Conservation (phyloP, 1,140 invertebrate species). For the Onthophagus taurus region DNA sequence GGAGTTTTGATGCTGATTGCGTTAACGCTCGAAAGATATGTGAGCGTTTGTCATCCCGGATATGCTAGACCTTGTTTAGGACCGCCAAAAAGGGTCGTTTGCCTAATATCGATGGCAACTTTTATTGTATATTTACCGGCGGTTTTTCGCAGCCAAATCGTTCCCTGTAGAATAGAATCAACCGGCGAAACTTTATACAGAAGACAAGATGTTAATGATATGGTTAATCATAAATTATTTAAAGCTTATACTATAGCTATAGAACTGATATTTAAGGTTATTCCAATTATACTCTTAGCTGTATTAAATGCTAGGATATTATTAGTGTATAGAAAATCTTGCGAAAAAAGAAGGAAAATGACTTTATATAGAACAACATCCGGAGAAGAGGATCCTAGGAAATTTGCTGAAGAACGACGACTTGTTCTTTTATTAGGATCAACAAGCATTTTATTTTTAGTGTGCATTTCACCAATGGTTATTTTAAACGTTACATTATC, state of each 20-base stretch:
- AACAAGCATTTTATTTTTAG: constrained; percentile 62
- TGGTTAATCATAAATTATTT: constrained; percentile 34
- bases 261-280: constrained; percentile 56
- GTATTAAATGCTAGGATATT: constrained; percentile 61
- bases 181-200: constrained; percentile 44
- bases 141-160: constrained; percentile 44
- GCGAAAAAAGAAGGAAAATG: constrained; percentile 54
- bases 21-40: constrained; percentile 68
- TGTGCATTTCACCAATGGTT: constrained; percentile 68
- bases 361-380: constrained; percentile 46
- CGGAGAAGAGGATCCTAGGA: constrained; percentile 50
- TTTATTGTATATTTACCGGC: constrained; percentile 56
- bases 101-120: constrained; percentile 50
- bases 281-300: constrained; percentile 56
- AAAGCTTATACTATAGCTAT: constrained; percentile 53
- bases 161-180: constrained; percentile 42
- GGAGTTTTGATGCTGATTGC: constrained; percentile 72
- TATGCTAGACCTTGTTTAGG: constrained; percentile 49
- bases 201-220: constrained; percentile 45
- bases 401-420: constrained; percentile 61
- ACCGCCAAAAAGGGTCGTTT: constrained; percentile 50
- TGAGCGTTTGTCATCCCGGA: constrained; percentile 70
- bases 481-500: constrained; percentile 61
- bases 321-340: constrained; percentile 55
- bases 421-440: constrained; percentile 59